These are phyloP conservation scores for Drosophila ercepeae DNA, from an alignment of 1,140 invertebrate species.

Conservation along the genomic window DNA sequence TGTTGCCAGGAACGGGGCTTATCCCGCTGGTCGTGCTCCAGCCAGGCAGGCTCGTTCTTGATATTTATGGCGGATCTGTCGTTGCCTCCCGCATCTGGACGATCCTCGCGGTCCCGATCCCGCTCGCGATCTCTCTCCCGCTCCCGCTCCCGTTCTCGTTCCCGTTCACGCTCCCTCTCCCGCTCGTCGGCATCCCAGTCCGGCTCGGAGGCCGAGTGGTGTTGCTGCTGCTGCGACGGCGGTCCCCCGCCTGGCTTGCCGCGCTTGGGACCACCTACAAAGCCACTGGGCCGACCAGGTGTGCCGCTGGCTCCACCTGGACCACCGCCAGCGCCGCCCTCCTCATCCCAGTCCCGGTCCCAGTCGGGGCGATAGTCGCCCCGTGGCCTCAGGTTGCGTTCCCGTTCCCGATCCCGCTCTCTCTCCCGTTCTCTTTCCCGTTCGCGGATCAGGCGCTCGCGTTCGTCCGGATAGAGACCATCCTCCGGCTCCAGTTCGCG, in stretches of 20 bases:
- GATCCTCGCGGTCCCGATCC: constrained; percentile 32
- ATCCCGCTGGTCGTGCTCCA: constrained; percentile 74
- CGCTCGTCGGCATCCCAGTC: constrained; percentile 80
- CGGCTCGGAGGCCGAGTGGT: constrained; percentile 72
- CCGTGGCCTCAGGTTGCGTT: constrained; percentile 50
- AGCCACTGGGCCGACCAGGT: constrained; percentile 57
- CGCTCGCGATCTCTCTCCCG: constrained; percentile 50
- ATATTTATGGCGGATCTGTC: constrained; percentile 14
- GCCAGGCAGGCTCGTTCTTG: constrained; percentile 68
- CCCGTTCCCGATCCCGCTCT: constrained; percentile 60
- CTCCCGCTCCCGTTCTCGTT: constrained; percentile 20
- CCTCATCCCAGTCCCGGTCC: constrained; percentile 77
- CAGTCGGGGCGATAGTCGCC: constrained; percentile 70
- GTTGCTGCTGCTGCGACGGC: constrained; percentile 40
- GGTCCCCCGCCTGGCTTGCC: constrained; percentile 37
- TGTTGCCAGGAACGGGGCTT: constrained; percentile 65
- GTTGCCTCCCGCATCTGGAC: constrained; percentile 18
- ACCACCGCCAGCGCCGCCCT: constrained; percentile 32
- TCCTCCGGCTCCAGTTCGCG: constrained; percentile 70
- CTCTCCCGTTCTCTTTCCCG: constrained; percentile 54
- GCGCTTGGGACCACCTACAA: constrained; percentile 73
- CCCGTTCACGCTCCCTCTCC: constrained; percentile 37
- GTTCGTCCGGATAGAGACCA: constrained; percentile 69
- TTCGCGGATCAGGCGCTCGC: constrained; percentile 38
- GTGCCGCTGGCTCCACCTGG: constrained; percentile 30